These are phyloP conservation scores for Agrochola circellaris DNA, from an alignment of 2,888 invertebrate genomes.

Conservation along the genomic window DNA sequence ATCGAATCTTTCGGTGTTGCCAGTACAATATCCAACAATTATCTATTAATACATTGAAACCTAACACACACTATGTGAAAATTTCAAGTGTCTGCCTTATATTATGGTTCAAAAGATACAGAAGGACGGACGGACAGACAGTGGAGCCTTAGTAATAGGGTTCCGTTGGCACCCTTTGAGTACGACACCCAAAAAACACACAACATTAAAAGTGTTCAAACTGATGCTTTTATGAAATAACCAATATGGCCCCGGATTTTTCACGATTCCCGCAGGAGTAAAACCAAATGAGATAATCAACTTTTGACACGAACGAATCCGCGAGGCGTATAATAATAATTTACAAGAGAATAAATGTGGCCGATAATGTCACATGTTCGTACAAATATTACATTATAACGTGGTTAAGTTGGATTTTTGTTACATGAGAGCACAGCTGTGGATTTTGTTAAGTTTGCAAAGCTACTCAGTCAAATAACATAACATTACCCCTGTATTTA, in stretches of 20 bases:
- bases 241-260: constrained; percentile 18
- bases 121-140: too few species aligned
- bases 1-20: too few species aligned
- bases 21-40: too few species aligned
- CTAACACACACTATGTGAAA: too few species aligned
- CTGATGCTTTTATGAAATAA: not conserved
- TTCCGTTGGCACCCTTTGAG: too few species aligned
- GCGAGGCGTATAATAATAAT: constrained; percentile 16
- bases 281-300: constrained; percentile 59
- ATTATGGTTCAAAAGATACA: too few species aligned
- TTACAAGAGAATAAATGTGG: constrained; percentile 16
- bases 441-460: not conserved
- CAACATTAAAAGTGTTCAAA: not conserved
- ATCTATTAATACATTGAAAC: too few species aligned
- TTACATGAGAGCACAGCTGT: too few species aligned
- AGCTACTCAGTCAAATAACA: too few species aligned
- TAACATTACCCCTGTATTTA: too few species aligned
- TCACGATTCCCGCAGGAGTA: constrained; percentile 29
- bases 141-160: too few species aligned
- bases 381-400: not conserved
- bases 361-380: constrained; percentile 22
- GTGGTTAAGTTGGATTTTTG: not conserved
- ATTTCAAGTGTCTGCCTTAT: too few species aligned
- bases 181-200: not conserved
- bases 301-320: constrained; percentile 40